Evolutionary conservation across 2,888 invertebrate species (phyloP).

Genomic region (Prosopocoilus inquinatus): DNA sequence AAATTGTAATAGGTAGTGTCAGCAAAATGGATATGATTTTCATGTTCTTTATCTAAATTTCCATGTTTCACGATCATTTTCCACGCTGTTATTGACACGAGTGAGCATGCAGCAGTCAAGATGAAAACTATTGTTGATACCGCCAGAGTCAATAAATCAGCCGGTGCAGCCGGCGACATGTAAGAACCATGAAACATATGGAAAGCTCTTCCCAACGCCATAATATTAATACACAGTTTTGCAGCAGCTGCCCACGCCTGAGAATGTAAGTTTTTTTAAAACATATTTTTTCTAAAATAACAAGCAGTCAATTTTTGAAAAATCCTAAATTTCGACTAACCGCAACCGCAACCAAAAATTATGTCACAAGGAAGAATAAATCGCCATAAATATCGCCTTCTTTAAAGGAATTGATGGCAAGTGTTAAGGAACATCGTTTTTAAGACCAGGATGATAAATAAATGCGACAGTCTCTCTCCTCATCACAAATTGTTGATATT

Average conservation of each 20-base stretch:
- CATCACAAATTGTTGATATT: neutral
- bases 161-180: slow-evolving; percentile 12
- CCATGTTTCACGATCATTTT: slow-evolving; percentile 7
- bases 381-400: no score
- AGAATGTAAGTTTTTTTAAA: slow-evolving; percentile 3
- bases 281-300: no score
- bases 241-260: slow-evolving; percentile 24
- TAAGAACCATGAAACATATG: slow-evolving; percentile 27
- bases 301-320: no score
- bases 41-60: neutral
- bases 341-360: no score
- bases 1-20: slow-evolving; percentile 5
- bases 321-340: no score
- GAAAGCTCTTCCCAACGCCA: slow-evolving; percentile 21
- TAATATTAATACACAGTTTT: slow-evolving; percentile 8
- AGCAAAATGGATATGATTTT: neutral
- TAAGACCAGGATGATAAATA: no score
- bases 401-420: no score
- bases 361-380: no score
- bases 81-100: slow-evolving; percentile 9
- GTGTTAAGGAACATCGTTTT: no score
- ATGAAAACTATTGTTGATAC: slow-evolving; percentile 12
- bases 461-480: no score
- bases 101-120: slow-evolving; percentile 2
- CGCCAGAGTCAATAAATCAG: slow-evolving; percentile 23